These are phyloP conservation scores for Pygmarrhopalites habei DNA, from an alignment of 1,140 invertebrate genomes.

Conservation along the genomic window DNA sequence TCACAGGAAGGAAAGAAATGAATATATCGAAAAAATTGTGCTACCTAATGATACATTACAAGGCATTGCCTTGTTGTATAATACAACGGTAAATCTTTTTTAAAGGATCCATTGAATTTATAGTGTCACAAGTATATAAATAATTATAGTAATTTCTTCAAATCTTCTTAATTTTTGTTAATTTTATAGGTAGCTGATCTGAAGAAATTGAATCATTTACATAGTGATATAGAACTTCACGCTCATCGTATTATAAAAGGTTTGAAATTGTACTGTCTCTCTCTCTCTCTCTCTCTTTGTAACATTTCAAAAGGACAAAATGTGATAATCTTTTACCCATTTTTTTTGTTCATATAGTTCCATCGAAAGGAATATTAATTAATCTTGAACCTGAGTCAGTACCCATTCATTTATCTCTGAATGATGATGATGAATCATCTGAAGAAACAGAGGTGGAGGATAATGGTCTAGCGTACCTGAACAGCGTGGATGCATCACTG, in stretches of 20 bases:
- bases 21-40: slow-evolving; percentile 32
- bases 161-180: slow-evolving; percentile 9
- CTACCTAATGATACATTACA: slow-evolving; percentile 33
- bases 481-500: slow-evolving; percentile 27
- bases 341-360: too few relatives aligned
- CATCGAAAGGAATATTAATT: slow-evolving; percentile 35
- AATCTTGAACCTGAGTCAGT: slow-evolving; percentile 22
- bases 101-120: too few relatives aligned
- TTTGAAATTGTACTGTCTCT: too few relatives aligned
- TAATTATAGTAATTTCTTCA: too few relatives aligned
- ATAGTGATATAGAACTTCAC: slow-evolving; percentile 30
- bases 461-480: slow-evolving; percentile 33
- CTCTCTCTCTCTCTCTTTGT: too few relatives aligned
- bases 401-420: neutral
- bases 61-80: slow-evolving; percentile 36
- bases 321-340: too few relatives aligned
- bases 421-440: slow-evolving; percentile 5
- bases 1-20: slow-evolving; percentile 16
- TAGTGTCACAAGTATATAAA: too few relatives aligned
- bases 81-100: slow-evolving; percentile 35
- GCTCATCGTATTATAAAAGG: slow-evolving; percentile 33
- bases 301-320: too few relatives aligned
- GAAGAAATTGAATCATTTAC: slow-evolving; percentile 34
- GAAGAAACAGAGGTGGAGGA: slow-evolving; percentile 14
- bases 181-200: slow-evolving; percentile 35